A percentile compares a stretch with the other conserved stretches of the same genome.
Conservation (phyloP, 2,113 vertebrate species). For the Tapirus terrestris region DNA sequence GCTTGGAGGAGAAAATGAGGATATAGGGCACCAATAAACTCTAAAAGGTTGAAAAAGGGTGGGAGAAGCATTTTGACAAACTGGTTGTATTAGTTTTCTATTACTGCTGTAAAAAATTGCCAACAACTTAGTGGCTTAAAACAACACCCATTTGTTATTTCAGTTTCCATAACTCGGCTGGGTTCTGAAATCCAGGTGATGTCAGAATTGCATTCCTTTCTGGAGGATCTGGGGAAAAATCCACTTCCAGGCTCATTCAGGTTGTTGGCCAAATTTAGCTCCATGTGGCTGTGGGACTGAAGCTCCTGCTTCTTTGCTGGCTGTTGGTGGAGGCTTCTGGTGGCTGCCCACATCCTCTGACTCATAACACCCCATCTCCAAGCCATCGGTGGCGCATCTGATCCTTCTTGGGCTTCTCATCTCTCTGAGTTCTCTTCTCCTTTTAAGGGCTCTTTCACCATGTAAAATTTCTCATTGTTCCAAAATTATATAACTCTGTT, state of each 20-base stretch:
- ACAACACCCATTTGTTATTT: not conserved
- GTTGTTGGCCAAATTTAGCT: not conserved
- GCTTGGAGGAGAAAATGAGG: not conserved
- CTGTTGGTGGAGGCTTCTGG: not conserved
- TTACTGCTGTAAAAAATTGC: not conserved
- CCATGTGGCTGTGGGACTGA: not conserved
- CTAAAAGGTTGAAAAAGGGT: not conserved
- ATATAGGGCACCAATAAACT: not conserved
- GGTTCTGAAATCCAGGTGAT: not conserved
- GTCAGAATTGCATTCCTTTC: not conserved
- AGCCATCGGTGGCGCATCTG: not conserved
- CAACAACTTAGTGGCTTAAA: not conserved
- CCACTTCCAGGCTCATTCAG: not conserved
- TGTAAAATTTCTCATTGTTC: not conserved
- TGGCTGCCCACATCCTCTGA: not conserved
- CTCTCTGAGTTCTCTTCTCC: not conserved
- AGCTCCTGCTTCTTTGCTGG: not conserved
- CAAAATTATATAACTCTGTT: slow-evolving; percentile 16
- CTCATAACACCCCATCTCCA: not conserved
- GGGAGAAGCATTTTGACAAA: not conserved
- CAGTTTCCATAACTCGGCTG: not conserved
- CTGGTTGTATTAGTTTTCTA: not conserved
- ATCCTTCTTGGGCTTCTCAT: not conserved
- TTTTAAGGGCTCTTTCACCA: not conserved
- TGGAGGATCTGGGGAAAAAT: not conserved